Evolutionary conservation across 2,888 invertebrate species (phyloP), one percentile per base, ranked within the genome.

Genomic region (Eupithecia dodoneata): DNA sequence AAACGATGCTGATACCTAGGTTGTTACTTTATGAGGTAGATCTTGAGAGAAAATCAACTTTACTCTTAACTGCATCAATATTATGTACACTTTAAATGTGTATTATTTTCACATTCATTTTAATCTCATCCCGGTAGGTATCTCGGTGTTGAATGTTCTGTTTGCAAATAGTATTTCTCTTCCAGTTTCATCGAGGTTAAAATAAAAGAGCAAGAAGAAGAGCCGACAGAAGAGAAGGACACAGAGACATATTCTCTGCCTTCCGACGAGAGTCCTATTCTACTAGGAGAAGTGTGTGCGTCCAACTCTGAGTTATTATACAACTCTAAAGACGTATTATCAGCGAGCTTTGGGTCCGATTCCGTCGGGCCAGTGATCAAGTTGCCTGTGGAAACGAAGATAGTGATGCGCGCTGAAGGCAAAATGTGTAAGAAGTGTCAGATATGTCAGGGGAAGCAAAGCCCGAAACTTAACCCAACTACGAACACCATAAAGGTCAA

Each of bases 321-420:
- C 73, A 30, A 30, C n/a, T 82, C 80, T 15, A 80, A 80, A 71
- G 77, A 70, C 9, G 67, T 74, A 41, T 41, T 71, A 12, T 77
- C 76, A 10, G 74, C 79, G 44, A 81, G 77, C 44, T 74, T 80
- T 67, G 86, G 86, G 70, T 82, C 83, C 3, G 82, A 81, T 55
- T 83, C 88, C 47, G 79, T 85, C 49, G 92, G 92, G 0, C 92
- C 93, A 0, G 90, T 93, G 9, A 83, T 93, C 9, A 91, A 88
- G 77, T 81, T 94, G 78, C 94, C 94, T 4, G 78, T 85, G 10
- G 89, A 91, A 66, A 83, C 89, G 1, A 90, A 90, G 82, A 79
- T 91, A 52, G 85, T 94, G 12, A 91, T 94, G 94, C 88, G 88
- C 63, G 12, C 89, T 67, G 89, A 88, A 44, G 85, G 83, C 63